Percentiles rank a stretch among this genome's conserved stretches.
phyloP scores from a whole-genome alignment of 2,888 invertebrate genomes.

The Therioaphis trifolii region DNA sequence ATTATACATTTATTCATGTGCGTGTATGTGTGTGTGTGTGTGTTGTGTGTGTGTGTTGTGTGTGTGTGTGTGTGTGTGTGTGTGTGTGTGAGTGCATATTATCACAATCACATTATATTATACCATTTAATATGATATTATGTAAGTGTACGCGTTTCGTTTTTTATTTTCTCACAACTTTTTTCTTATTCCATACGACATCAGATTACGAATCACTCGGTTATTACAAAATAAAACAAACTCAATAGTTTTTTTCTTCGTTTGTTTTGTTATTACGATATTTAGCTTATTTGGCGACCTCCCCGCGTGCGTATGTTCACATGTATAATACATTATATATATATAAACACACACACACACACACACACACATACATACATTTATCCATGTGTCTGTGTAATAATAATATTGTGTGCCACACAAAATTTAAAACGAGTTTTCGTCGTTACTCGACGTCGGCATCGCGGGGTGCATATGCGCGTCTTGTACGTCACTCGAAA shows the following conservation, averaged over 20 bases:
- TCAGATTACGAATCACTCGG: not conserved
- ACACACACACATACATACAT: too few species aligned
- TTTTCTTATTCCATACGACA: not conserved
- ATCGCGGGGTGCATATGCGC: not conserved
- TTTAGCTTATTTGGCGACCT: not conserved
- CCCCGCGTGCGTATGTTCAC: not conserved
- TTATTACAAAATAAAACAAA: not conserved
- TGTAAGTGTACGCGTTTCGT: not conserved
- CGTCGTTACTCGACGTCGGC: not conserved
- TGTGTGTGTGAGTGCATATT: too few species aligned
- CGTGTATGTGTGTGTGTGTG: too few species aligned
- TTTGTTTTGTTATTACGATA: not conserved
- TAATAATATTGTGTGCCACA: not conserved
- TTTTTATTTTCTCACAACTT: not conserved
- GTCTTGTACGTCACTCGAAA: not conserved
- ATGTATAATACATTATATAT: not conserved
- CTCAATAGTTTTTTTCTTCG: not conserved
- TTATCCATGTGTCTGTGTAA: too few species aligned
- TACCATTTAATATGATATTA: not conserved
- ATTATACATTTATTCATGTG: not conserved
- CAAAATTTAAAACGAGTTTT: constrained; percentile 20
- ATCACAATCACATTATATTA: not conserved
- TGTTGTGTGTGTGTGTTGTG: too few species aligned
- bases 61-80: too few species aligned
- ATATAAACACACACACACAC: not conserved